A percentile compares a stretch with the other conserved stretches of the same genome.
phyloP scores from a whole-genome alignment of 2,888 invertebrate species.

The Erebia ligea region DNA sequence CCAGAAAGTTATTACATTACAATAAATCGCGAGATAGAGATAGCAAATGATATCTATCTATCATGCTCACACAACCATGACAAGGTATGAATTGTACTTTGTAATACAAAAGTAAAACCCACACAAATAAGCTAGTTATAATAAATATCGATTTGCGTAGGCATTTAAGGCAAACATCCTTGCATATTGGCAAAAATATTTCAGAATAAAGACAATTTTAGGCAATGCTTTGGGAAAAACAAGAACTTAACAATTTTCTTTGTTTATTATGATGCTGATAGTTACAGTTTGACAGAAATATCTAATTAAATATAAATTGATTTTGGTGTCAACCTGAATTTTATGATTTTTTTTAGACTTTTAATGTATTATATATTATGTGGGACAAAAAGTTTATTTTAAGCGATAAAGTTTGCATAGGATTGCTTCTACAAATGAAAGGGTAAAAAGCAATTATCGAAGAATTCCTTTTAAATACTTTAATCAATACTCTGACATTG shows the following conservation, averaged over 20 bases:
- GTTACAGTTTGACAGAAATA: too few relatives aligned
- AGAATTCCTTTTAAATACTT: neutral
- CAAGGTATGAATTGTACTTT: constrained; percentile 22
- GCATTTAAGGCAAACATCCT: constrained; percentile 72
- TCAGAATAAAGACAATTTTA: neutral
- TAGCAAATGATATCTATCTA: constrained; percentile 33
- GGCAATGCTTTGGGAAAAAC: too few relatives aligned
- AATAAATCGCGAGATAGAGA: constrained; percentile 24
- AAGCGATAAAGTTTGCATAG: neutral
- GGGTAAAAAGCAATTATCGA: too few relatives aligned
- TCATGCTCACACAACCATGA: constrained; percentile 41
- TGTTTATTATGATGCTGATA: too few relatives aligned
- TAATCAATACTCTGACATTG: neutral
- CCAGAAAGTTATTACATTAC: constrained; percentile 6
- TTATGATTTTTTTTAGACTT: too few relatives aligned
- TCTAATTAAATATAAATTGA: too few relatives aligned
- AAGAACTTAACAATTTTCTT: too few relatives aligned
- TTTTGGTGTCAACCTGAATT: too few relatives aligned
- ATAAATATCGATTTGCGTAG: constrained; percentile 44
- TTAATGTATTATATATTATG: too few relatives aligned
- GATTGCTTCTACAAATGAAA: too few relatives aligned
- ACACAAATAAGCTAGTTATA: constrained; percentile 11
- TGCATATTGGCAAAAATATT: constrained; percentile 56
- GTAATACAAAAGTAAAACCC: constrained; percentile 1
- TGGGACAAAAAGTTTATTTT: too few relatives aligned